Evolutionary conservation across 92 coral and sea anemone species (phyloP), one percentile per base, ranked within the genome.

Genomic region (Pocillopora grandis): DNA sequence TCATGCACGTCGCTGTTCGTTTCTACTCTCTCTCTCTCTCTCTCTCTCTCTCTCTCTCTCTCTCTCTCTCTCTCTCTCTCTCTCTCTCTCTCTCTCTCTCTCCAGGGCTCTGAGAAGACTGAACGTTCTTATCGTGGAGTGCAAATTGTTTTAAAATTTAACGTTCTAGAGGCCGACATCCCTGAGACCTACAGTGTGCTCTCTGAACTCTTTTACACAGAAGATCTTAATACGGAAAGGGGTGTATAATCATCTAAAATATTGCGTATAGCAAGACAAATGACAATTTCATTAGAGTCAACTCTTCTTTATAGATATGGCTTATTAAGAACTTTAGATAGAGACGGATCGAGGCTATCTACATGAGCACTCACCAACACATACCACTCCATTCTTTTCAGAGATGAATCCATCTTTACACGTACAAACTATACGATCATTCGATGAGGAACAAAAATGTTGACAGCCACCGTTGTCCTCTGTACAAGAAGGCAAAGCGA

Each of bases 331-430:
- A 21, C 17, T 15, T n/a, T 70, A 74, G 12, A 56, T 42, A 42
- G 8, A 0, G 8, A 74, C 15, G n/a, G 49, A 19, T 23, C 33
- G 5, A 42, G 14, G 27, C 52, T 3, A 9, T 71, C 75, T 12
- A 71, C 37, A 8, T 33, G 57, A 42, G 20, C 57, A 77, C 81
- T 60, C 81, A 77, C 81, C 81, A 60, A 77, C 60, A 77, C 81
- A 77, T 36, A 77, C 67, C 1, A 21, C 2, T 33, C 81, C 81
- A 60, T 77, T 33, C 5, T 77, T 77, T 60, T 60, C 58, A 18
- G 81, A 58, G 81, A 77, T 61, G 13, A 58, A 77, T 18, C 81
- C 81, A 77, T 77, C 81, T 77, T 77, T 77, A 42, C 81, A 77
- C 62, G 36, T 77, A 63, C 81, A 77, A 37, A n/a, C 12, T 3